Conservation (phyloP, 2,797 vertebrate species). For the Sarcophilus harrisii region DNA sequence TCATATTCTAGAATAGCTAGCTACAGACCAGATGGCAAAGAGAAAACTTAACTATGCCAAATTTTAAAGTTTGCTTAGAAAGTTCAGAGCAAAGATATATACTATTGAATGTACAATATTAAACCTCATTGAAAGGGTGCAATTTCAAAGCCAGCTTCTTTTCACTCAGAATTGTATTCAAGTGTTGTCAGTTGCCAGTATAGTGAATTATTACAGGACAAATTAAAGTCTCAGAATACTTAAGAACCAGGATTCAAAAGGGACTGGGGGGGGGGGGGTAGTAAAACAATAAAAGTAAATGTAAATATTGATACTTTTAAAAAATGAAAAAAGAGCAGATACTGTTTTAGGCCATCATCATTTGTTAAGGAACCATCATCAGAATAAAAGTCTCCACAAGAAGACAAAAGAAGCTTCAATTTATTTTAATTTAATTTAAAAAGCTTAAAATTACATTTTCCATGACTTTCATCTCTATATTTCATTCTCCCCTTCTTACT, state of each 20-base stretch:
- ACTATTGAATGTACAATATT: not conserved
- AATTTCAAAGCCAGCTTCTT: not conserved
- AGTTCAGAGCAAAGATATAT: not conserved
- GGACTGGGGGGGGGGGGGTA: accelerated
- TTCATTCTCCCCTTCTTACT: not conserved
- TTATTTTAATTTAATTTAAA: too few species aligned
- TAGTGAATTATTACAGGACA: not conserved
- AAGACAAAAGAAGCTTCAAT: not conserved
- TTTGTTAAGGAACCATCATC: not conserved
- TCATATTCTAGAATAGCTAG: not conserved
- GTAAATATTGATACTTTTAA: not conserved
- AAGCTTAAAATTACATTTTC: not conserved
- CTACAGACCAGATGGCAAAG: not conserved
- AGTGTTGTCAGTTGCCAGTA: not conserved
- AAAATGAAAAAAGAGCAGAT: not conserved
- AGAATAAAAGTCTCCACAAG: not conserved
- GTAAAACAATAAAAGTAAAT: not conserved
- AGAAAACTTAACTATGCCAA: not conserved
- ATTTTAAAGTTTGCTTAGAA: not conserved
- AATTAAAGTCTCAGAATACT: not conserved
- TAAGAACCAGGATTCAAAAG: not conserved
- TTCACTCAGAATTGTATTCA: not conserved
- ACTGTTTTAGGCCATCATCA: not conserved
- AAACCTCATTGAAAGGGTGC: not conserved
- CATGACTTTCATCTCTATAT: not conserved